Evolutionary conservation across 2,113 vertebrate species (phyloP), one percentile per base, ranked within the genome.

Genomic region (Varanus komodoensis): DNA sequence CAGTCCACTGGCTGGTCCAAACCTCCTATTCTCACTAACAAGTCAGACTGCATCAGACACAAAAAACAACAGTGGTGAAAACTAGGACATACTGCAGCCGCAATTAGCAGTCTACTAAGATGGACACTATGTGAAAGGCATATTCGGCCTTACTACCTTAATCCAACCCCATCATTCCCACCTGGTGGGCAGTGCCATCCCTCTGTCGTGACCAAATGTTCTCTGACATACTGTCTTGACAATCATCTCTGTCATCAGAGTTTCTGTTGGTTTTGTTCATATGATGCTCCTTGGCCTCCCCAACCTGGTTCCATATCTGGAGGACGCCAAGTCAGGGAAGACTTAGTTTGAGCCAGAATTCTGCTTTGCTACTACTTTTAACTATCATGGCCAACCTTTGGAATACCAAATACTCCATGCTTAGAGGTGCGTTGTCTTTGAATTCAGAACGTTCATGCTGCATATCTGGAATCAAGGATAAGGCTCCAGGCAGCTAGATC

Each of bases 1-100:
- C 99, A 99, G 84, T 99, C 98, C 77, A 99, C 98, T 50, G 95
- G 94, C 91, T 98, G 93, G 92, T 99, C 99, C 96, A 99, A 97
- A 44, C 99, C 98, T 5, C 98, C 98, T 0, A 98, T 98, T 84
- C 99, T 97, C 27, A 87, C 96, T 94, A 99, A 93, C 94, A 99
- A 96, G 94, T 96, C 97, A 12, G 97, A 96, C 99, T 99, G 96
- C 32, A 97, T 93, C 87, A 88, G 92, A 94, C 86, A 95, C 61
- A 86, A 87, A 92, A 71, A 93, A 86, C 23, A 54, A 84, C 73
- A 82, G 64, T 79, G 25, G 50, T 69, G 74, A 88, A 88, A 88
- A 73, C 77, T 74, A 92, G 61, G 95, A 75, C 68, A n/a, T 12
- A 61, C n/a, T n/a, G 50, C 75, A 78, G 1, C 12, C 17, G n/a